Evolutionary conservation across 2,888 invertebrate genomes (phyloP), one percentile per base, ranked within the genome.

Genomic region (Pammene fasciana): DNA sequence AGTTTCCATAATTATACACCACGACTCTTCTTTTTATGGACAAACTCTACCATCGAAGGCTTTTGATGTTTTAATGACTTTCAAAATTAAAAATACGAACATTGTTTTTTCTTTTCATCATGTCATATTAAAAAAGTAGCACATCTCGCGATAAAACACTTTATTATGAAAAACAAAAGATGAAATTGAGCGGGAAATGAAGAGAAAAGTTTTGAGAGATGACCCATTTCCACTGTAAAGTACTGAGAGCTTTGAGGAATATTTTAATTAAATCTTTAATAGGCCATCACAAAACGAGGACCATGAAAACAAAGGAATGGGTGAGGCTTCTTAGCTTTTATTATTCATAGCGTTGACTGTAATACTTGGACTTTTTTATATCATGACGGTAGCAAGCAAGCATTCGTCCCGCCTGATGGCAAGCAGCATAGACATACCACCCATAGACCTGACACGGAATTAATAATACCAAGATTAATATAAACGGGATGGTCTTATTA

Each of bases 251-350:
- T 41, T 7, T 18, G 16, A 16, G 48, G 62, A 41, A 70, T 70
- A 70, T 65, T 70, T 64, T 65, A 70, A 70, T 70, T 70, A 70
- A 70, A 70, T 65, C 52, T 65, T 70, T 60, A 70, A 70, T 67
- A 67, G 46, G 65, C 65, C 14, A 65, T 55, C 38, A 68, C 14
- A 36, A 54, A 61, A 50, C 26, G 41, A 41, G 36, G 41, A 60
- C 52, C 43, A n/a, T n/a, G 60, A 38, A 61, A 54, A 67, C 54
- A 46, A 55, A 67, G 61, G 60, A 61, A 55, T 54, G n/a, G 52
- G 43, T 57, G 36, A 26, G 60, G 67, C 54, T 59, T 59, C 59
- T 45, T 2, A 64, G 45, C 54, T 34, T 55, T 64, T 52, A 52
- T 52, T 62, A 52, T 62, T 62, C 62, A 26, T 62, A 62, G 50